phyloP scores from a whole-genome alignment of 2,888 invertebrate genomes.

The Caenorhabditis macrosperma region DNA sequence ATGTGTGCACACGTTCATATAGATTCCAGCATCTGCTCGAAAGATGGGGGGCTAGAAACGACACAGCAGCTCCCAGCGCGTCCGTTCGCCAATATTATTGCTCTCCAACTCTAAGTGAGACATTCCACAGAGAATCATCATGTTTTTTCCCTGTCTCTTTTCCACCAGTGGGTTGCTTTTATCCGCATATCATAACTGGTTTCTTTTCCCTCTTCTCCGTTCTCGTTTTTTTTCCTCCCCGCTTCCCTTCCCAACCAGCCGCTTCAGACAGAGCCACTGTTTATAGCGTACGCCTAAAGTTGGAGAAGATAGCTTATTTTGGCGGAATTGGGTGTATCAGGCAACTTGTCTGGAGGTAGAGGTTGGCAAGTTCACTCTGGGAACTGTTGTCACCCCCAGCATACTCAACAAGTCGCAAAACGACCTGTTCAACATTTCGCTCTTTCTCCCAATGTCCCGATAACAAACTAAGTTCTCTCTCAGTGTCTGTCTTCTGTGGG shows the following conservation, averaged over 20 bases:
- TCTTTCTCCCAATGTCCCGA: background rate
- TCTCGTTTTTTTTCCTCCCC: background rate
- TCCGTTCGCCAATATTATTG: constrained; percentile 25
- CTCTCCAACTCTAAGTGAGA: constrained; percentile 5
- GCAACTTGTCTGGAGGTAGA: too few relatives aligned
- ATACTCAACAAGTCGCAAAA: too few relatives aligned
- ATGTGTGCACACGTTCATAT: constrained; percentile 21
- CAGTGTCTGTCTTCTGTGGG: background rate
- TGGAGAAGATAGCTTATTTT: background rate
- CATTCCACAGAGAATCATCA: constrained; percentile 27
- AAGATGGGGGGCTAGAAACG: constrained; percentile 20
- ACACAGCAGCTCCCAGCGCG: background rate
- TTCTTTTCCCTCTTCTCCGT: constrained; percentile 3
- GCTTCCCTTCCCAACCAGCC: background rate
- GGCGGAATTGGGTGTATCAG: too few relatives aligned
- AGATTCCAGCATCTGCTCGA: constrained; percentile 10
- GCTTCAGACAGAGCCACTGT: constrained; percentile 8
- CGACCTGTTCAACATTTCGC: too few relatives aligned
- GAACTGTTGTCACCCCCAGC: too few relatives aligned
- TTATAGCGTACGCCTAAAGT: constrained; percentile 2
- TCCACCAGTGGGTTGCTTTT: constrained; percentile 24
- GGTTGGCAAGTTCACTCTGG: too few relatives aligned
- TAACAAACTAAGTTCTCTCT: too few relatives aligned
- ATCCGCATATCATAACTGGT: constrained; percentile 32
- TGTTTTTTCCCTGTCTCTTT: constrained; percentile 13